Evolutionary conservation across 1,140 invertebrate genomes (phyloP).

Genomic region (Drosophila mayri): DNA sequence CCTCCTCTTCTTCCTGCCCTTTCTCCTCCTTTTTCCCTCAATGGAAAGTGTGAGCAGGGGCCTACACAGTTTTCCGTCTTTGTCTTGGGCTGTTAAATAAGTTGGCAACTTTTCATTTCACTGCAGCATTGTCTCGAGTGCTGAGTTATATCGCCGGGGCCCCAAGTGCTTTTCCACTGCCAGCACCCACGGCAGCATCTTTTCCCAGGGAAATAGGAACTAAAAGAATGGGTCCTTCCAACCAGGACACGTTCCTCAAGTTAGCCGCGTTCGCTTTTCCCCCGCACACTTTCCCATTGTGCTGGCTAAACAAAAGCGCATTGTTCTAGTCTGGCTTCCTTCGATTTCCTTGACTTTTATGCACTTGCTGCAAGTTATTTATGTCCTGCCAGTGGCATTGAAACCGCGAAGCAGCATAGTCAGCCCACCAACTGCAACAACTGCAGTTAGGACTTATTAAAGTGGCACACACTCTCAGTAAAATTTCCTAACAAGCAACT

Average conservation of each 20-base stretch:
- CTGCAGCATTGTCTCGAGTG: conserved; percentile 62
- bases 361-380: conserved; percentile 81
- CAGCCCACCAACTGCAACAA: not conserved
- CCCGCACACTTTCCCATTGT: conserved; percentile 50
- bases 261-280: conserved; percentile 56
- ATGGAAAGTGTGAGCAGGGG: conserved; percentile 8
- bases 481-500: conserved; percentile 38
- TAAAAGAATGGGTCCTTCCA: conserved; percentile 23
- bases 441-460: conserved; percentile 50
- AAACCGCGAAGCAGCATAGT: conserved; percentile 34
- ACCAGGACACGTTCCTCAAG: conserved; percentile 65
- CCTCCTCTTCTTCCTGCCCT: not conserved
- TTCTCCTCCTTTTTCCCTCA: not conserved
- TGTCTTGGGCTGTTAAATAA: conserved; percentile 59
- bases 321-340: conserved; percentile 73
- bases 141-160: conserved; percentile 26
- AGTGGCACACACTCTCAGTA: conserved; percentile 22
- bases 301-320: conserved; percentile 75
- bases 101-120: conserved; percentile 76
- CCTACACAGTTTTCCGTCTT: conserved; percentile 51
- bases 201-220: not conserved
- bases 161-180: conserved; percentile 34
- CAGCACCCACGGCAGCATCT: conserved; percentile 42
- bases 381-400: conserved; percentile 73
- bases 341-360: conserved; percentile 83